Base-by-base conservation (phyloP, 30 jellyfish, hydroid and myxozoan species). In the Mastigias papua region DNA sequence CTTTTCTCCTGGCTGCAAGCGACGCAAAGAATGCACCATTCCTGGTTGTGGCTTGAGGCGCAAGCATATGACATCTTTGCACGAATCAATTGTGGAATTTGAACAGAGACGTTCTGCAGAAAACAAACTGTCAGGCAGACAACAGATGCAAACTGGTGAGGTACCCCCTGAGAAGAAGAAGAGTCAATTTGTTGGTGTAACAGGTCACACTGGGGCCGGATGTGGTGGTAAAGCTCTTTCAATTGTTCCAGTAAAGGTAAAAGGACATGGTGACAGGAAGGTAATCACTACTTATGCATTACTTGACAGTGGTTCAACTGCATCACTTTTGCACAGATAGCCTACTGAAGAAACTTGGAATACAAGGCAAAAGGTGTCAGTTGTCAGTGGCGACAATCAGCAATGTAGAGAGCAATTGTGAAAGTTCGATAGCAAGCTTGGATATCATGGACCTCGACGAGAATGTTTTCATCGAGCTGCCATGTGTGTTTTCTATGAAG, bases 271-370 rank as follows among this genome's bases (percentile, higher is more conserved):
- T 13, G 34, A 30, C 30, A 25, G 51, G 6, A 82, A 67, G 37
- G 69, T 60, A 16, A 22, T 82, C 8, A 13, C n/a, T 5, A 88
- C 91, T 8, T 88, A 48, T 49, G 96, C 96, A 0, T 65, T 88
- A 1, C 76, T 78, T 35, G 96, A 78, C 91, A 88, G 85, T 57
- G 87, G 96, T 35, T 66, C 88, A 16, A 78, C 81, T 16, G 91
- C 96, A 46, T 21, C 96, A 11, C 69, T n/a, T 88, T 69, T 77
- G 87, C 58, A 37, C 69, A 10, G 66, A 75, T 5, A 69, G 11
- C 54, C 58, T 74, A 13, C 37, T 86, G 27, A 22, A 42, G 63
- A 64, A 49, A 60, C 86, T 76, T 66, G 71, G 81, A 17, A 49
- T 66, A 70, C 13, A 34, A 22, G 92, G 92, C 46, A 82, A 25